These are phyloP conservation scores for Scotopteryx bipunctaria DNA, from an alignment of 2,888 invertebrate genomes.

Conservation along the genomic window DNA sequence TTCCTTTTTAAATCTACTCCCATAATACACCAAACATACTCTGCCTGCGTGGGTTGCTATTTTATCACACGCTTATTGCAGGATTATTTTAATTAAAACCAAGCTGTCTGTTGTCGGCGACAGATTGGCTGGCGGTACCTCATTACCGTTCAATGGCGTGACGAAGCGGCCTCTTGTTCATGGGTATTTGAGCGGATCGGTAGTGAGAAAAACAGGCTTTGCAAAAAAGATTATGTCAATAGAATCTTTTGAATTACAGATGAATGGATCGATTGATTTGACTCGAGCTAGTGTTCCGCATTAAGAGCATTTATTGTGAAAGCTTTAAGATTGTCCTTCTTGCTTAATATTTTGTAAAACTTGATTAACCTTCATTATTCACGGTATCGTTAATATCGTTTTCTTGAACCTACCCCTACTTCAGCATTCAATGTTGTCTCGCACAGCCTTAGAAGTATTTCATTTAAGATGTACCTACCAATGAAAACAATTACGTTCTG, in stretches of 20 bases:
- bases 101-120: conserved; percentile 37
- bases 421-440: too few species aligned
- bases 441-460: too few species aligned
- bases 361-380: too few species aligned
- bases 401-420: too few species aligned
- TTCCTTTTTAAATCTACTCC: background rate
- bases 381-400: too few species aligned
- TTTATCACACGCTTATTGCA: conserved; percentile 25
- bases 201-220: conserved; percentile 29
- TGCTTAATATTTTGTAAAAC: background rate
- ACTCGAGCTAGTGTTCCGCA: conserved; percentile 11
- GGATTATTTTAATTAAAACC: conserved; percentile 13
- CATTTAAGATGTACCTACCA: too few species aligned
- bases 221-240: conserved; percentile 20
- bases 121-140: conserved; percentile 47
- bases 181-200: conserved; percentile 41
- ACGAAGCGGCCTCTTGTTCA: conserved; percentile 44
- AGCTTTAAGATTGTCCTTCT: background rate
- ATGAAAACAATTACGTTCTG: too few species aligned
- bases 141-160: conserved; percentile 53
- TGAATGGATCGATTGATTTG: conserved; percentile 5
- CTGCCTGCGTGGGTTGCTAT: conserved; percentile 16
- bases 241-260: conserved; percentile 9
- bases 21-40: conserved; percentile 9
- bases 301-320: background rate